Base-by-base conservation (phyloP, 2,888 invertebrate genomes). In the Himalopsyche kuldschensis region DNA sequence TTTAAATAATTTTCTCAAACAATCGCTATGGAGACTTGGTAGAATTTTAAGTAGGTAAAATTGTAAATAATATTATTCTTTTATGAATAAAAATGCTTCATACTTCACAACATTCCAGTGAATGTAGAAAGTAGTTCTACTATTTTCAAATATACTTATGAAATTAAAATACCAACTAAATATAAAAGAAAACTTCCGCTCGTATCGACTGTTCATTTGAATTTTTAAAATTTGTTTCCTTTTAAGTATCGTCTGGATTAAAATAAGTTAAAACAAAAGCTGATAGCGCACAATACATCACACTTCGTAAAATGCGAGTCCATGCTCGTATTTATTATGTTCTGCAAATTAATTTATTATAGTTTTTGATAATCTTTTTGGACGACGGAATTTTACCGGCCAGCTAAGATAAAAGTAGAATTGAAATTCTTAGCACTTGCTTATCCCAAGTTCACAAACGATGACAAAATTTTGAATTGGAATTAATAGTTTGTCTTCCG, bases 41-140 rank as follows among this genome's bases (percentile, higher is more conserved):
- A n/a, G 6, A 24, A 55, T 20, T 20, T 55, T 55, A 55, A 55
- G 55, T 55, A 55, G 10, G 55, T 55, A 55, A 55, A 55, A 55
- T 20, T 55, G 10, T 55, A 55, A 20, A 24, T 55, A 55, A 20
- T 10, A 55, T 55, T 55, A 55, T 55, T 55, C 55, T 55, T 55
- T 55, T 55, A 55, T 55, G 55, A 55, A 55, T 55, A 55, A 55
- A 78, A 78, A 15, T 10, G 17, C n/a, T 47, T 77, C 81, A 76
- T 81, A 81, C 77, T 81, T 81, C 77, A 24, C n/a, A 46, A 46
- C 81, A 81, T 81, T 81, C 81, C 81, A 47, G 15, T 55, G 55
- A 20, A 55, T 20, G 55, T 55, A 55, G 6, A 20, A 55, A 55
- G 4, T 55, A 24, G 3, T 24, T 15, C 20, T 55, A 55, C 6